Conservation (phyloP, 2,888 invertebrate genomes). For the Acanthosepion pharaonis region DNA sequence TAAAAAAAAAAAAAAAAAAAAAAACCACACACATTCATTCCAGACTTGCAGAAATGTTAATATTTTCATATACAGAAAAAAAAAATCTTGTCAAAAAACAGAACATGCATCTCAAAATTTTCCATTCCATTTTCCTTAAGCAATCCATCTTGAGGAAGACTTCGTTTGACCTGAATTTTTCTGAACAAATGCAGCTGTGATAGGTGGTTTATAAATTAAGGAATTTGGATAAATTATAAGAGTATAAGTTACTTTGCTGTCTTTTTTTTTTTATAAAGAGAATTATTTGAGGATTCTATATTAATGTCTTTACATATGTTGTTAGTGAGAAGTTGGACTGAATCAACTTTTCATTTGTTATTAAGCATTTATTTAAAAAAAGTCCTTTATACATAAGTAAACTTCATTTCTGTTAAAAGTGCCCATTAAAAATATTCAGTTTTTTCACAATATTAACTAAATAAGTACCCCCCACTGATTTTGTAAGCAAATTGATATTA, state of each 20-base stretch:
- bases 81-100: background rate
- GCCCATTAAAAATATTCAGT: too few species aligned
- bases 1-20: background rate
- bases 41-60: background rate
- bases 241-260: background rate
- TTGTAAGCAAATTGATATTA: background rate
- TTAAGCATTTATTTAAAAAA: too few species aligned
- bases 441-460: too few species aligned
- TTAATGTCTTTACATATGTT: background rate
- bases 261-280: background rate
- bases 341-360: too few species aligned
- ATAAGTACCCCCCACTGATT: too few species aligned
- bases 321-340: too few species aligned
- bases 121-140: background rate
- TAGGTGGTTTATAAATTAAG: background rate
- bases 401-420: too few species aligned
- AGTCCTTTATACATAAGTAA: too few species aligned
- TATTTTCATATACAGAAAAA: background rate
- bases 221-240: background rate
- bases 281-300: background rate
- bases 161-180: background rate
- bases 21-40: background rate
- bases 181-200: background rate
- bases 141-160: background rate
- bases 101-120: background rate